Percentiles rank a stretch among this genome's conserved stretches.
Conservation (phyloP, 2,113 vertebrate species). For the rat (Rattus norvegicus) region DNA sequence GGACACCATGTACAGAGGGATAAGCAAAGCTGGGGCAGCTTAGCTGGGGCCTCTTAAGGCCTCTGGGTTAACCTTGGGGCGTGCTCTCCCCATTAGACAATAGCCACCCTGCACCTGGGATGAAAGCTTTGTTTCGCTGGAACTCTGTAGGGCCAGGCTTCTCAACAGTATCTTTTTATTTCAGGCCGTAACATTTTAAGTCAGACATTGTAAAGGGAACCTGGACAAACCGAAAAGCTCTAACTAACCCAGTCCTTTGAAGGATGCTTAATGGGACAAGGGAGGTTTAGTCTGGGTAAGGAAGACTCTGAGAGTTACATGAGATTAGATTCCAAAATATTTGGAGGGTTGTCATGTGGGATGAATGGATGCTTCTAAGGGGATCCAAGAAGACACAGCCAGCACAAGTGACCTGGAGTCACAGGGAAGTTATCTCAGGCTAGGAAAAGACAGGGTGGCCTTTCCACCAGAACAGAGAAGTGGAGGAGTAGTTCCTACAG, state of each 20-base stretch:
- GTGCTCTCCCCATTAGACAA: not conserved
- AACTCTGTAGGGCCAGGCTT: not conserved
- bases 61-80: not conserved
- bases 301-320: not conserved
- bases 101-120: not conserved
- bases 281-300: constrained; percentile 43
- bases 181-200: constrained; percentile 38
- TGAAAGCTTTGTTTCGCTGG: not conserved
- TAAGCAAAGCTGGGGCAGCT: not conserved
- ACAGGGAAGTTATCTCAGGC: not conserved
- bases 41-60: constrained; percentile 11
- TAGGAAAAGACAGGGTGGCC: constrained; percentile 3
- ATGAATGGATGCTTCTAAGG: constrained; percentile 32
- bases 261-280: not conserved
- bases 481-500: not conserved
- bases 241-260: constrained; percentile 29
- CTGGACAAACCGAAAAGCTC: not conserved
- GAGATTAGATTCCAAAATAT: constrained; percentile 59
- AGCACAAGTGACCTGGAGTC: not conserved
- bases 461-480: not conserved
- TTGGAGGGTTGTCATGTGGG: constrained; percentile 52
- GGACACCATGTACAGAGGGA: not conserved
- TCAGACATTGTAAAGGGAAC: constrained; percentile 7
- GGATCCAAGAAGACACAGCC: not conserved
- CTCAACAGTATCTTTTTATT: not conserved